These are phyloP conservation scores for Drosophila greeni DNA, from an alignment of 2,888 invertebrate species.

Conservation along the genomic window DNA sequence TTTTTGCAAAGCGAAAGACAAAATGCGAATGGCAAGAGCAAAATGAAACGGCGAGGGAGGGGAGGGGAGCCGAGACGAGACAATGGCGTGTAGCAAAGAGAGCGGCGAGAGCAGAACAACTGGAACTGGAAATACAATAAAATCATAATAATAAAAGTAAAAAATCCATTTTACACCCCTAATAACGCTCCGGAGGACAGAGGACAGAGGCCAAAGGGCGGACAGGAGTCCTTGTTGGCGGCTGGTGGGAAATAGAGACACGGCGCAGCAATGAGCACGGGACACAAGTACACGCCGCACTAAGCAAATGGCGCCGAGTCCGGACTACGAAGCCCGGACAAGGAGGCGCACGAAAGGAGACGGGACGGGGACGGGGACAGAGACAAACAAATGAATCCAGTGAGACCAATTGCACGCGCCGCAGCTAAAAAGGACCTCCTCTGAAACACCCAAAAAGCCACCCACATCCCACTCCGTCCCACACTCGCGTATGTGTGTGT, in stretches of 20 bases:
- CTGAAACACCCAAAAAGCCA: conserved; percentile 17
- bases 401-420: conserved; percentile 70
- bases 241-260: conserved; percentile 22
- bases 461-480: conserved; percentile 4
- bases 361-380: conserved; percentile 15
- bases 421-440: conserved; percentile 46
- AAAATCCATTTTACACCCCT: conserved; percentile 75
- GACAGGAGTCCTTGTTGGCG: conserved; percentile 5
- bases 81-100: conserved; percentile 23
- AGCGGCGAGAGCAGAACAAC: conserved; percentile 46
- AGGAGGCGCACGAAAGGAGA: conserved; percentile 20
- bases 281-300: conserved; percentile 18
- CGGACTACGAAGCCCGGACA: conserved; percentile 1
- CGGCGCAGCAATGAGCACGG: conserved; percentile 47
- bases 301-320: conserved; percentile 20
- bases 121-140: conserved; percentile 71
- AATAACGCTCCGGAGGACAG: conserved; percentile 57
- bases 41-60: conserved; percentile 52
- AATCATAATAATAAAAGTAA: conserved; percentile 75
- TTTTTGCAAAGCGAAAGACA: conserved; percentile 59
- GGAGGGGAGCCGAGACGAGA: conserved; percentile 22
- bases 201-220: conserved; percentile 38
- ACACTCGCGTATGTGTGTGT: conserved; percentile 1
- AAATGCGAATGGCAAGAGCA: conserved; percentile 66
- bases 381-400: conserved; percentile 71